Evolutionary conservation across 2,113 vertebrate species (phyloP).

Genomic region (Hymenochirus boettgeri): DNA sequence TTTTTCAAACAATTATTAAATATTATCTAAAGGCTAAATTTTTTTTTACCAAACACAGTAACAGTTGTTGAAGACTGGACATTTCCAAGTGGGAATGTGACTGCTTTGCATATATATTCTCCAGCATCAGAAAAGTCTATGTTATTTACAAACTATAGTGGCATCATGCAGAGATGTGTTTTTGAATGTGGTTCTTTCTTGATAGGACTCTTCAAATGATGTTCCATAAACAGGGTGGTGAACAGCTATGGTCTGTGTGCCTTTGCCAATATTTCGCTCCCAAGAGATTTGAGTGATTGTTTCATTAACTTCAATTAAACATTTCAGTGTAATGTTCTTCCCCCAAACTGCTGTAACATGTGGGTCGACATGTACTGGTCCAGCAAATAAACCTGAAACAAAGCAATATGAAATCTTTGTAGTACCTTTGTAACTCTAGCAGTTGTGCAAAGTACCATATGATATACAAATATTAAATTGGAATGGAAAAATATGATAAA

Average conservation of each 20-base stretch:
- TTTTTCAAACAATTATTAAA: too few species aligned
- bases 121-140: constrained; percentile 85
- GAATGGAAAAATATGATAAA: too few species aligned
- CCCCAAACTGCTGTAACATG: constrained; percentile 84
- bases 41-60: constrained; percentile 82
- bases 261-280: constrained; percentile 79
- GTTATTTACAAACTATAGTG: constrained; percentile 76
- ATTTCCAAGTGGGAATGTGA: constrained; percentile 91
- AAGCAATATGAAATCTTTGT: too few species aligned
- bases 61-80: constrained; percentile 77
- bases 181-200: constrained; percentile 78
- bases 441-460: too few species aligned
- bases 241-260: constrained; percentile 81
- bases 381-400: constrained; percentile 75
- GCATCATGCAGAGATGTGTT: constrained; percentile 81
- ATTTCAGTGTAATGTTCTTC: constrained; percentile 86
- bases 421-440: too few species aligned
- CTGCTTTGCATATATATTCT: constrained; percentile 88
- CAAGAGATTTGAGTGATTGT: constrained; percentile 91
- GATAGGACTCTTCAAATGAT: constrained; percentile 76
- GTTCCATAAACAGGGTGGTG: constrained; percentile 85
- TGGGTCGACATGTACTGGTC: constrained; percentile 78
- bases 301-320: constrained; percentile 82
- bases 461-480: too few species aligned
- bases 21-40: constrained; percentile 11